Percentiles rank a stretch among this genome's conserved stretches.
These are phyloP conservation scores for Rhinoptilus africanus DNA, from an alignment of 2,113 vertebrate species.

Conservation along the genomic window DNA sequence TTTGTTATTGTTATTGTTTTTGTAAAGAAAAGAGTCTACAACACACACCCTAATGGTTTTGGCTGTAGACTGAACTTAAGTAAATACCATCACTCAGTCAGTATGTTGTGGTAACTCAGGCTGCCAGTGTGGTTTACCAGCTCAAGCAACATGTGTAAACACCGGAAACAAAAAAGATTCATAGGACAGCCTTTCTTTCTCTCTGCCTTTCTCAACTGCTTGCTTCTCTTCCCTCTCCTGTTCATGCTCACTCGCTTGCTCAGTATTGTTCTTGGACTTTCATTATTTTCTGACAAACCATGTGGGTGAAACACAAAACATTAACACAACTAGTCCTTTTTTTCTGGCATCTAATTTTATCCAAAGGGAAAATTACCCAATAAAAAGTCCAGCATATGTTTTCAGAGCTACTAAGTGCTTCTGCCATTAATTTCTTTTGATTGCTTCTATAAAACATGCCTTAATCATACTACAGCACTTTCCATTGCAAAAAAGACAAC, in stretches of 20 bases:
- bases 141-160: constrained; percentile 78
- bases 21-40: constrained; percentile 42
- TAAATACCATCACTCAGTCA: constrained; percentile 75
- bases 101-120: constrained; percentile 74
- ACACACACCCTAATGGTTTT: constrained; percentile 66
- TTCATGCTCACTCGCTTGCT: constrained; percentile 2
- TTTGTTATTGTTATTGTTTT: neutral
- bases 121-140: constrained; percentile 77
- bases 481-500: constrained; percentile 60
- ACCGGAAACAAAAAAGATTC: constrained; percentile 69
- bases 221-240: constrained; percentile 38
- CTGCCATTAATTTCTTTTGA: constrained; percentile 60
- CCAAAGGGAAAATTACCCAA: constrained; percentile 56
- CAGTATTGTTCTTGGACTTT: constrained; percentile 5
- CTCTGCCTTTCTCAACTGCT: constrained; percentile 41
- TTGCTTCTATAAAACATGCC: constrained; percentile 65
- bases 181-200: constrained; percentile 47
- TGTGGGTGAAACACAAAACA: constrained; percentile 67
- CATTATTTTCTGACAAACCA: constrained; percentile 62
- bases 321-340: constrained; percentile 36
- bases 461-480: constrained; percentile 65
- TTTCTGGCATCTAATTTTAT: constrained; percentile 44
- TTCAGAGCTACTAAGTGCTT: constrained; percentile 69
- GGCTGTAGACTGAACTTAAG: constrained; percentile 69
- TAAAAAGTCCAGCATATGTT: constrained; percentile 67